These are phyloP conservation scores for Octonoba sinensis DNA, from an alignment of 2,888 invertebrate genomes.

Conservation along the genomic window DNA sequence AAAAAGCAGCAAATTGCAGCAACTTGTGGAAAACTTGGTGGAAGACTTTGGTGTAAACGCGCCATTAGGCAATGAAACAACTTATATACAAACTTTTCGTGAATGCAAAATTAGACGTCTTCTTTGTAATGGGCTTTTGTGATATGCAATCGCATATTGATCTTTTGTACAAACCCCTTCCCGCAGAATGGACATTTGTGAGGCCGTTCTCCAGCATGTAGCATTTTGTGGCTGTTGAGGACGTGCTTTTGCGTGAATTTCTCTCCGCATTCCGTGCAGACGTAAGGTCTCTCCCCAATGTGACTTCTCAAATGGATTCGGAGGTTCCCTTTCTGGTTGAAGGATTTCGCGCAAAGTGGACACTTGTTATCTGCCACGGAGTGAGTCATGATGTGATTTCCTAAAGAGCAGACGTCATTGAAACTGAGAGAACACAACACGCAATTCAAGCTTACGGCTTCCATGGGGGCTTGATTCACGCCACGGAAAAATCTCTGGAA, in stretches of 20 bases:
- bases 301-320: slow-evolving; percentile 29
- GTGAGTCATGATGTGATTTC: slow-evolving; percentile 20
- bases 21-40: too few relatives aligned
- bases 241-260: slow-evolving; percentile 22
- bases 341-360: slow-evolving; percentile 11
- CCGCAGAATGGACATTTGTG: slow-evolving; percentile 12
- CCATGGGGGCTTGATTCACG: neutral
- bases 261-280: slow-evolving; percentile 10
- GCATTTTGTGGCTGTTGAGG: slow-evolving; percentile 11
- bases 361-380: slow-evolving; percentile 3
- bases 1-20: too few relatives aligned
- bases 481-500: slow-evolving; percentile 2
- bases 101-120: too few relatives aligned
- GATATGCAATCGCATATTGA: slow-evolving; percentile 24
- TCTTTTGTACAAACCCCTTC: slow-evolving; percentile 13
- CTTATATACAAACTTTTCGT: too few relatives aligned
- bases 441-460: neutral
- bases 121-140: neutral
- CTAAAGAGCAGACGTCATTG: slow-evolving; percentile 6
- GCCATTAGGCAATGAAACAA: too few relatives aligned
- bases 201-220: slow-evolving; percentile 25
- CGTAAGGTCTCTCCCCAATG: slow-evolving; percentile 19
- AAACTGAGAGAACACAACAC: neutral
- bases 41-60: too few relatives aligned
- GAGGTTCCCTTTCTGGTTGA: slow-evolving; percentile 13